Conservation (phyloP, 1,140 invertebrate genomes). For the Armadillidium nasatum region DNA sequence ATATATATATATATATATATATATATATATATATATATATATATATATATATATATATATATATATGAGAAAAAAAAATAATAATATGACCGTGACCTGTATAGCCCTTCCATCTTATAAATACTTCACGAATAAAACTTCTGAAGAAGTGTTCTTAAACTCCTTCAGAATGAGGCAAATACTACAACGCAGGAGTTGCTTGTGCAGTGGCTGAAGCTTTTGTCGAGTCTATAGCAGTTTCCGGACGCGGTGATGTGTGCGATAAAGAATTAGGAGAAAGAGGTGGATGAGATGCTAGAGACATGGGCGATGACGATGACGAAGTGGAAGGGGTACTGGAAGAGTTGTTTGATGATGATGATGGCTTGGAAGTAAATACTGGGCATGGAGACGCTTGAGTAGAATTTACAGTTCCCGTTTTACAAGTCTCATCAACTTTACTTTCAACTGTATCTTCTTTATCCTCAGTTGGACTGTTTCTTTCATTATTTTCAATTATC, state of each 20-base stretch:
- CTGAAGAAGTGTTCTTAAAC: slow-evolving; percentile 12
- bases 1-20: not conserved
- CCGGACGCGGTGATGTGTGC: slow-evolving; percentile 10
- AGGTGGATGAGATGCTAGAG: not conserved
- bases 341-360: slow-evolving; percentile 7
- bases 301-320: not conserved
- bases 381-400: not conserved
- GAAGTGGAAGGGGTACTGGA: slow-evolving; percentile 14
- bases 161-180: not conserved
- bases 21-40: slow-evolving; percentile 1
- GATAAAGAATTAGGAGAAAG: slow-evolving; percentile 1
- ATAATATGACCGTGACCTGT: slow-evolving; percentile 6
- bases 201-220: slow-evolving; percentile 21
- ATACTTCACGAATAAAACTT: slow-evolving; percentile 17
- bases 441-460: not conserved
- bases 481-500: not conserved
- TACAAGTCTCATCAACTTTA: not conserved
- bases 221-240: not conserved
- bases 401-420: not conserved
- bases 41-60: not conserved
- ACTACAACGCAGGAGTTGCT: slow-evolving; percentile 13
- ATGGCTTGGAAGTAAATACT: slow-evolving; percentile 2
- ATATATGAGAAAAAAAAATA: not conserved
- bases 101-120: slow-evolving; percentile 17
- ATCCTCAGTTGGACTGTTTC: slow-evolving; percentile 1